Evolutionary conservation across 1,140 invertebrate species (phyloP).

Genomic region (Aphidius ervi): DNA sequence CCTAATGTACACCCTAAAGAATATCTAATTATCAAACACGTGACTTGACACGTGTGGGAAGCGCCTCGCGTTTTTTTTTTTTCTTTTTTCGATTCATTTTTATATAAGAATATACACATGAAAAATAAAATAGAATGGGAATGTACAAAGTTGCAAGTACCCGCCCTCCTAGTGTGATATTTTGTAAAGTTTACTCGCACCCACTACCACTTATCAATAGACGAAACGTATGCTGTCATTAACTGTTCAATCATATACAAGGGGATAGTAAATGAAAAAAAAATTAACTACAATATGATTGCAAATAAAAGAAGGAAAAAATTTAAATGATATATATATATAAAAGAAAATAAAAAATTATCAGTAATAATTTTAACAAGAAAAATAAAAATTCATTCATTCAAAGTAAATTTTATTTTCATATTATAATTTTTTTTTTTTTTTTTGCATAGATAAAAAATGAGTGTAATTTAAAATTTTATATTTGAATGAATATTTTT

Average conservation of each 20-base stretch:
- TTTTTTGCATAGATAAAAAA: neutral
- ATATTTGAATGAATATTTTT: too few species aligned
- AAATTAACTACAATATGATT: neutral
- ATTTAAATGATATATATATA: neutral
- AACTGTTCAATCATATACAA: conserved; percentile 23
- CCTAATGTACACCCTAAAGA: conserved; percentile 48
- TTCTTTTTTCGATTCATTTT: conserved; percentile 47
- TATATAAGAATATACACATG: conserved; percentile 10
- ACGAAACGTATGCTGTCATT: conserved; percentile 48
- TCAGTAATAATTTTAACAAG: neutral
- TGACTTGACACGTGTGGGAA: conserved; percentile 50
- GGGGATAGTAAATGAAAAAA: conserved; percentile 1
- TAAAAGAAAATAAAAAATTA: neutral
- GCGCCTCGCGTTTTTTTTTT: conserved; percentile 37
- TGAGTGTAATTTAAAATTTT: neutral
- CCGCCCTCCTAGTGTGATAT: conserved; percentile 43
- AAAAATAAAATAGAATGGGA: conserved; percentile 26
- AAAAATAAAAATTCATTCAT: conserved; percentile 6
- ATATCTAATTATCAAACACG: conserved; percentile 53
- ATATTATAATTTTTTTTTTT: neutral
- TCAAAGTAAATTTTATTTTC: neutral
- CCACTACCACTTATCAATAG: conserved; percentile 24
- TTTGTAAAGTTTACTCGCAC: conserved; percentile 48
- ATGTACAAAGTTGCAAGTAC: conserved; percentile 27
- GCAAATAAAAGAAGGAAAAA: neutral